Conservation (phyloP, 2,797 vertebrate genomes). For the Squalus acanthias region DNA sequence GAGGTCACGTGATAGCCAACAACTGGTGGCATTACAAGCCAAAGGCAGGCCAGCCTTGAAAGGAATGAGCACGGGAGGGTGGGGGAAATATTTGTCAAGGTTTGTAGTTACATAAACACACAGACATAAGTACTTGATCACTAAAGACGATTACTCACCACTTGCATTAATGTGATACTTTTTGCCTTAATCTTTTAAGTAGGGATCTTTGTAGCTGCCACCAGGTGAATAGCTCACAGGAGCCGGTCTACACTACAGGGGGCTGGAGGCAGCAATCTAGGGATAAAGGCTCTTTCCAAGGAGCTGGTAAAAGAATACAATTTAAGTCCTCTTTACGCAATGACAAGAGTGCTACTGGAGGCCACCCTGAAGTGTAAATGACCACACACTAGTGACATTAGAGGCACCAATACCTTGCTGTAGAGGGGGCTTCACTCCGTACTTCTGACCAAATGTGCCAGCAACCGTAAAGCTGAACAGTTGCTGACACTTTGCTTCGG, state of each 20-base stretch:
- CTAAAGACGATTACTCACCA: background rate
- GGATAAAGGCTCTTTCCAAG: background rate
- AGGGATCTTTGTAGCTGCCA: background rate
- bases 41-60: background rate
- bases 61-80: background rate
- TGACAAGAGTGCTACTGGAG: background rate
- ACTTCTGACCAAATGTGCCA: background rate
- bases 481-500: background rate
- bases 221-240: background rate
- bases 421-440: background rate
- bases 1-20: background rate
- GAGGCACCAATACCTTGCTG: background rate
- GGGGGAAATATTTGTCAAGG: background rate
- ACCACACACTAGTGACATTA: background rate
- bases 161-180: background rate
- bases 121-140: background rate
- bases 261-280: background rate
- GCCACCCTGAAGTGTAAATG: background rate
- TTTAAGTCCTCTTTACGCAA: background rate
- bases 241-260: background rate
- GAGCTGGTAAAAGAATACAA: background rate
- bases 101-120: background rate
- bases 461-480: background rate
- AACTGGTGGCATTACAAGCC: background rate
- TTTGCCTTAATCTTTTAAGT: slow-evolving; percentile 5